Evolutionary conservation across 2,888 invertebrate species (phyloP).

Genomic region (Philaethria dido): DNA sequence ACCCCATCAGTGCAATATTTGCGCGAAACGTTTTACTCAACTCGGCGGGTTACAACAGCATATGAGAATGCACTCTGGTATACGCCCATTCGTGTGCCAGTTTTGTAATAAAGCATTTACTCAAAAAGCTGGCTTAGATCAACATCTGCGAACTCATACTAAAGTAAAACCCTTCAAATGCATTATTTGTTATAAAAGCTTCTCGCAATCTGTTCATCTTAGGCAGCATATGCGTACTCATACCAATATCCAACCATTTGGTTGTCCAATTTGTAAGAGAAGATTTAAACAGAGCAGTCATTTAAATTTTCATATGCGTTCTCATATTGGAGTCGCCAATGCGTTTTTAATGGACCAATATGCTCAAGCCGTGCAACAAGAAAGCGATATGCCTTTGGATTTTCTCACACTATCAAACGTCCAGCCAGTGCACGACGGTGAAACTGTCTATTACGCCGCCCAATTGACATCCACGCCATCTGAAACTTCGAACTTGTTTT

Average conservation of each 20-base stretch:
- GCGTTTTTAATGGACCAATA: slow-evolving; percentile 58
- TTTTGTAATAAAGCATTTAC: slow-evolving; percentile 77
- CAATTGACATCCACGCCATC: slow-evolving; percentile 54
- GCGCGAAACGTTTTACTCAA: slow-evolving; percentile 75
- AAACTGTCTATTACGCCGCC: slow-evolving; percentile 71
- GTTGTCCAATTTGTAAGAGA: slow-evolving; percentile 68
- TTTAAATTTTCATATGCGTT: slow-evolving; percentile 76
- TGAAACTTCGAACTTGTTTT: slow-evolving; percentile 20
- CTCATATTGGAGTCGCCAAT: slow-evolving; percentile 61
- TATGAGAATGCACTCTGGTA: slow-evolving; percentile 76
- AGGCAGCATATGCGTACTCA: slow-evolving; percentile 80
- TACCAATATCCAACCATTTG: slow-evolving; percentile 78
- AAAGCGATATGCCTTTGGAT: slow-evolving; percentile 55
- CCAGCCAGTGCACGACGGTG: slow-evolving; percentile 69
- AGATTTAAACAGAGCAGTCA: slow-evolving; percentile 79
- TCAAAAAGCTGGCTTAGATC: slow-evolving; percentile 77
- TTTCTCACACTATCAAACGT: slow-evolving; percentile 67
- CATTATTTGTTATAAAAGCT: slow-evolving; percentile 74
- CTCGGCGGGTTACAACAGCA: slow-evolving; percentile 78
- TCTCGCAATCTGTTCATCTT: slow-evolving; percentile 78
- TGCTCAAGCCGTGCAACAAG: slow-evolving; percentile 53
- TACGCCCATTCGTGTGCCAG: slow-evolving; percentile 72
- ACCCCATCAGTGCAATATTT: slow-evolving; percentile 72
- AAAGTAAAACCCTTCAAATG: slow-evolving; percentile 78
- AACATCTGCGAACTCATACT: slow-evolving; percentile 77